Evolutionary conservation across 2,113 vertebrate species (phyloP).

Genomic region (Cynopterus brachyotis): DNA sequence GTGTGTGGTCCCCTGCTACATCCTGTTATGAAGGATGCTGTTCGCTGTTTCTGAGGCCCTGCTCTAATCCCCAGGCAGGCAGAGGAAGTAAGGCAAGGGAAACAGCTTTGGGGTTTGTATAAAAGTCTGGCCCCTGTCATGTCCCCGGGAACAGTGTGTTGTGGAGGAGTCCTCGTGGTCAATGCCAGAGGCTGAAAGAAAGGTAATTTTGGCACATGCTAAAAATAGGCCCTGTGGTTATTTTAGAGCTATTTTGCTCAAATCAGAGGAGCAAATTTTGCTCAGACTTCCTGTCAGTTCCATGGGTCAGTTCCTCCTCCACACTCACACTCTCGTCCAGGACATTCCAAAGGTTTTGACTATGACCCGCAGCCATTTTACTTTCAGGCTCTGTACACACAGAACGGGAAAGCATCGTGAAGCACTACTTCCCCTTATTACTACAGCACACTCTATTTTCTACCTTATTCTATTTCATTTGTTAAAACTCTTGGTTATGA

Average conservation of each 20-base stretch:
- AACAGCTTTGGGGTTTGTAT: neutral
- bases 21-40: slow-evolving; percentile 49
- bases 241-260: slow-evolving; percentile 59
- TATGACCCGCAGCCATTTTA: neutral
- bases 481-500: neutral
- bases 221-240: slow-evolving; percentile 59
- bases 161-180: neutral
- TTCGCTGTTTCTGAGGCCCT: neutral
- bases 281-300: slow-evolving; percentile 33
- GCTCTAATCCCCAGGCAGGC: neutral
- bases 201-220: slow-evolving; percentile 28
- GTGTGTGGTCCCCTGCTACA: neutral
- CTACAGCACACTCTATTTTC: neutral
- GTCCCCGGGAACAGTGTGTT: neutral
- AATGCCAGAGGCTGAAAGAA: slow-evolving; percentile 35
- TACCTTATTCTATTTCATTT: neutral
- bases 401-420: neutral
- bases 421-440: neutral
- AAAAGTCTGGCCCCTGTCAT: neutral
- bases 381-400: neutral
- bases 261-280: slow-evolving; percentile 18
- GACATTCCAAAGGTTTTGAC: neutral
- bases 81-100: neutral
- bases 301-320: neutral
- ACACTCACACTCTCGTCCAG: neutral